Evolutionary conservation across 2,888 invertebrate genomes (phyloP).

Genomic region (Sesia apiformis): DNA sequence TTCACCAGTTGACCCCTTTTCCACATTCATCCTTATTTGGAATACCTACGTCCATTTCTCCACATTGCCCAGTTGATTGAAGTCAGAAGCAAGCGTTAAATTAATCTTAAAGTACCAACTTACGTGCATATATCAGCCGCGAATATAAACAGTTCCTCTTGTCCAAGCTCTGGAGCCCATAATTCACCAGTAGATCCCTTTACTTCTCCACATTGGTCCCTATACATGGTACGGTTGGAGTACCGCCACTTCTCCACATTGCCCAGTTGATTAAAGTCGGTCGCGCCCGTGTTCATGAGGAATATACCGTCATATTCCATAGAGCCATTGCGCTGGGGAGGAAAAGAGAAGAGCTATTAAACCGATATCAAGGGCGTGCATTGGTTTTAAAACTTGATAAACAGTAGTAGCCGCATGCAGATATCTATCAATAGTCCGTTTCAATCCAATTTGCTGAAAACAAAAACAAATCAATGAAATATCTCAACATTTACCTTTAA

Average conservation of each 20-base stretch:
- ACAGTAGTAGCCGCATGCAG: no score
- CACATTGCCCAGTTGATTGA: slow-evolving; percentile 79
- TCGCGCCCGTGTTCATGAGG: slow-evolving; percentile 83
- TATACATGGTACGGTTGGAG: slow-evolving; percentile 68
- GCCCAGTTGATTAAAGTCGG: slow-evolving; percentile 79
- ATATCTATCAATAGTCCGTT: no score
- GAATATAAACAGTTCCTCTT: slow-evolving; percentile 78
- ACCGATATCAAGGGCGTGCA: no score
- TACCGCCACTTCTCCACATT: slow-evolving; percentile 82
- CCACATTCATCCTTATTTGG: no score
- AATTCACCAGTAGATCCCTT: slow-evolving; percentile 86
- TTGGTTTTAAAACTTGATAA: no score
- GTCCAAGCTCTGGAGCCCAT: slow-evolving; percentile 80
- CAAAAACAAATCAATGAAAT: no score
- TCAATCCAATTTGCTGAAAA: no score
- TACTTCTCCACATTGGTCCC: slow-evolving; percentile 79
- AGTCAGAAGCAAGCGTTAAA: slow-evolving; percentile 35
- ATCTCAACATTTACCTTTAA: no score
- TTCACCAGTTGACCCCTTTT: slow-evolving; percentile 87
- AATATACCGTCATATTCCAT: slow-evolving; percentile 83
- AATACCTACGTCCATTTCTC: slow-evolving; percentile 79
- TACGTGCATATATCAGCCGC: slow-evolving; percentile 87
- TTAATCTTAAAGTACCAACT: slow-evolving; percentile 24
- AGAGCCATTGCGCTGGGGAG: slow-evolving; percentile 82
- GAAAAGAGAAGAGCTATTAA: no score